Base-by-base conservation (phyloP, 2,113 vertebrate genomes). In the Chaetodon auriga region DNA sequence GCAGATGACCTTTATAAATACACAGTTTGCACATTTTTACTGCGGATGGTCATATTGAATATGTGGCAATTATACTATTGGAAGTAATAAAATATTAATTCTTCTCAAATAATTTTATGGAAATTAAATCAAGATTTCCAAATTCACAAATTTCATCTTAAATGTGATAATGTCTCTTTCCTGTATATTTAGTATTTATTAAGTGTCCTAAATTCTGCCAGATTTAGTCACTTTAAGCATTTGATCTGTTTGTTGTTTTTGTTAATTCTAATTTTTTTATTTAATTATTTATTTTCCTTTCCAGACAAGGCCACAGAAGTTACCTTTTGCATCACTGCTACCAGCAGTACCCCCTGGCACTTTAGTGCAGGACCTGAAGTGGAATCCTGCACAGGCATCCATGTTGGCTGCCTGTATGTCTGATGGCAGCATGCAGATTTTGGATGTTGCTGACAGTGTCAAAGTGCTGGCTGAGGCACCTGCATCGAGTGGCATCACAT, bases 331-430 rank as follows among this genome's bases (percentile, higher is more conserved):
- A 1, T 96, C 95, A 25, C 92, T 97, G 61, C 95, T 94, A 65
- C 95, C 97, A 25, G 57, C 86, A 36, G 95, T 93, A n/a, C 90
- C 95, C 14, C 72, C 90, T 0, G 93, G 93, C 8, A 83, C 85
- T 0, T 23, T 92, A 6, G 96, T 99, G 73, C 96, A 93, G 0
- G 98, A 99, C 90, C 94, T 99, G 80, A 99, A 98, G 82, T 99
- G 98, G 98, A 99, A 97, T 89, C 98, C 98, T 0, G 86, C 86
- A 0, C 95, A 91, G 2, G 82, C 94, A 0, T 88, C 95, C 51
- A 93, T 97, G 94, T 88, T 97, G 92, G 97, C 98, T 0, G 43
- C 93, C 69, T 99, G 97, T 69, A 90, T 98, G 80, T 96, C 97
- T 0, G 97, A 98, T 2, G 97, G 98, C 85, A 96, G 96, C 54